These are phyloP conservation scores for Plectrocnemia conspersa DNA, from an alignment of 1,140 invertebrate species.

Conservation along the genomic window DNA sequence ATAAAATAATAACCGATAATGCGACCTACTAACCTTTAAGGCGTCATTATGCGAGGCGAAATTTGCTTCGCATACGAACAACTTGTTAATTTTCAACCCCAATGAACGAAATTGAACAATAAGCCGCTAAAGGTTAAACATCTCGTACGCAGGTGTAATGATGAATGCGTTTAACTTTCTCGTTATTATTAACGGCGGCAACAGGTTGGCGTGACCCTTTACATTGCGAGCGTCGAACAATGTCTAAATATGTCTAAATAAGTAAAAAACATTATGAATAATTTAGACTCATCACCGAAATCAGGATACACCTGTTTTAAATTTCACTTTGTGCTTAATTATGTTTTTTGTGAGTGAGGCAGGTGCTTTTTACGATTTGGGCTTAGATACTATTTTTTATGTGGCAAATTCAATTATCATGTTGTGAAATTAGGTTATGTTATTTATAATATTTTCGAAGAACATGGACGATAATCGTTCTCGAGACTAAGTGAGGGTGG, in stretches of 20 bases:
- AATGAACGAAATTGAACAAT: conserved; percentile 6
- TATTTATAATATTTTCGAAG: neutral
- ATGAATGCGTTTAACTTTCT: conserved; percentile 16
- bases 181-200: conserved; percentile 12
- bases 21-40: neutral
- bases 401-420: neutral
- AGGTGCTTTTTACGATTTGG: neutral
- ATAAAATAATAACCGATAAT: neutral
- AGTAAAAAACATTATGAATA: neutral
- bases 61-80: neutral
- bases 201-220: neutral
- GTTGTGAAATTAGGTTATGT: neutral
- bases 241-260: neutral
- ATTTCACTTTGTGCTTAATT: neutral
- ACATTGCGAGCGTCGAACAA: neutral
- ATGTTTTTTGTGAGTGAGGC: neutral
- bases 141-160: conserved; percentile 12
- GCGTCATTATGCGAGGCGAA: neutral
- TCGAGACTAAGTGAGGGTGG: neutral
- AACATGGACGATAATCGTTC: neutral
- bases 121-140: conserved; percentile 11
- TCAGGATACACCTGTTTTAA: conserved; percentile 15
- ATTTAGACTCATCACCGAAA: neutral
- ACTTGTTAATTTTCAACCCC: conserved; percentile 15
- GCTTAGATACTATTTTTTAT: neutral